phyloP scores from a whole-genome alignment of 2,113 vertebrate species.

The Balaeniceps rex region DNA sequence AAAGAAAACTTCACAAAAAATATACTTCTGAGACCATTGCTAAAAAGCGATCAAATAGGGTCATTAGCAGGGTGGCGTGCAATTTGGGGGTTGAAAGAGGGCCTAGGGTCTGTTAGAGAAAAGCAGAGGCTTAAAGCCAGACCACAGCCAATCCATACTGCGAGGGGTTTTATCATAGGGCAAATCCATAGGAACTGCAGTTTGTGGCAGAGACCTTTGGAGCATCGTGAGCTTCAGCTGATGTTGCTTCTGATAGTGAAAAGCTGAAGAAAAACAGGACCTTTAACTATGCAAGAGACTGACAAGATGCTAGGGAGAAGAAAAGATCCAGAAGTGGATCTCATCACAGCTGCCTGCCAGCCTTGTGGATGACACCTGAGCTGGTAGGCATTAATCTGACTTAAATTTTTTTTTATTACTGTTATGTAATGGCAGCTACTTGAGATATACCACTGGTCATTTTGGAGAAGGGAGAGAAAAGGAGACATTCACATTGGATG shows the following conservation, averaged over 20 bases:
- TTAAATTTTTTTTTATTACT: background rate
- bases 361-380: background rate
- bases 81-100: background rate
- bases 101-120: background rate
- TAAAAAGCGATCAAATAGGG: background rate
- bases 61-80: background rate
- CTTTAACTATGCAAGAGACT: background rate
- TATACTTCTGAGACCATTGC: background rate
- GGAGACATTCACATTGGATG: fast-evolving
- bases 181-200: background rate
- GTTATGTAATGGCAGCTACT: background rate
- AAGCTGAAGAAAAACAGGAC: background rate
- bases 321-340: background rate
- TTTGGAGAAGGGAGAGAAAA: background rate
- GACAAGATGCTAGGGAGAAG: background rate
- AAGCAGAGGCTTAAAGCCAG: background rate
- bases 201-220: background rate
- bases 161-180: background rate
- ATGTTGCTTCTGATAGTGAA: background rate
- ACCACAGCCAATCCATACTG: background rate
- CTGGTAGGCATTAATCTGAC: background rate
- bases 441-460: fast-evolving
- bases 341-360: background rate
- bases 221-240: background rate
- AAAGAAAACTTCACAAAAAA: background rate